Percentiles rank a stretch among this genome's conserved stretches.
These are phyloP conservation scores for Microcebus jonahi DNA, from an alignment of 2,113 vertebrate genomes.

Conservation along the genomic window DNA sequence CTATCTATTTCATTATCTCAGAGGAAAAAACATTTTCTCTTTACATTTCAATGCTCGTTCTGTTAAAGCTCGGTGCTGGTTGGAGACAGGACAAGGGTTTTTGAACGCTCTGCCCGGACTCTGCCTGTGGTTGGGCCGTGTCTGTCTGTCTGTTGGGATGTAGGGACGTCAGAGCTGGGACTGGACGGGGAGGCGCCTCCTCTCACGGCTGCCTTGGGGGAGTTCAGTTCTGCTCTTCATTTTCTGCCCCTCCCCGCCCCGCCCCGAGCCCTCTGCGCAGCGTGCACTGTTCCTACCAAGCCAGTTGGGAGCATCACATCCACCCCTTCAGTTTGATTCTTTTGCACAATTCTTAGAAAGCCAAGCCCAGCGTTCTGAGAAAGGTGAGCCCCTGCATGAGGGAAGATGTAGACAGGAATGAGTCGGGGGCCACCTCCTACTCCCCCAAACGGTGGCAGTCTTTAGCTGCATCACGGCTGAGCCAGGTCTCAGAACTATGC, in stretches of 20 bases:
- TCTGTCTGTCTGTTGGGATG: neutral
- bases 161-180: neutral
- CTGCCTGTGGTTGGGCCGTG: neutral
- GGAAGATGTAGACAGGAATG: neutral
- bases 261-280: neutral
- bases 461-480: rapidly evolving
- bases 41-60: neutral
- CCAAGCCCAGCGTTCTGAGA: too few relatives aligned
- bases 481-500: neutral
- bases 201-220: rapidly evolving
- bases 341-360: neutral
- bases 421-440: neutral
- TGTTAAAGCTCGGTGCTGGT: neutral
- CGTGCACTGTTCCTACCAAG: neutral
- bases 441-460: rapidly evolving
- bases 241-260: neutral
- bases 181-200: rapidly evolving
- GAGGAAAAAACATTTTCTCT: neutral
- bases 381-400: too few relatives aligned
- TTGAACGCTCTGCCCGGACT: neutral
- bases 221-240: neutral
- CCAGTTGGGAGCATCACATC: too few relatives aligned
- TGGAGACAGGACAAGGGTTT: neutral
- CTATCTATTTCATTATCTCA: neutral
- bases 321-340: neutral